Base-by-base conservation (phyloP, 2,797 vertebrate species). In the Apodemus agrarius region DNA sequence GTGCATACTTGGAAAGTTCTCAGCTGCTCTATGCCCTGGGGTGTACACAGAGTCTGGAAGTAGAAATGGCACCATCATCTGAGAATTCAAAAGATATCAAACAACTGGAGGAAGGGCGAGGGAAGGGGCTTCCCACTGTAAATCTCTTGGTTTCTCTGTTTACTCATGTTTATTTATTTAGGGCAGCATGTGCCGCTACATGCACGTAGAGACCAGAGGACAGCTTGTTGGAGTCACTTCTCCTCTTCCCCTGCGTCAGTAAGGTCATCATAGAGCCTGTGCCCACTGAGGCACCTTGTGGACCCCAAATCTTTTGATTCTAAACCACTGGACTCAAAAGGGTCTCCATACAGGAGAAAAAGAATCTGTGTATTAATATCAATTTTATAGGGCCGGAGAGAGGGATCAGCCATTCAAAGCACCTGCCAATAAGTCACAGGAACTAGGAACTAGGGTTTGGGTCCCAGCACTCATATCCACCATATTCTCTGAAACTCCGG, bases 251-350 rank as follows among this genome's bases (percentile, higher is more conserved):
- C 40, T 13, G 16, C 9, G 65, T 84, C 82, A 65, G 65, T 17
- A 10, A 31, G 9, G 26, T 65, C 80, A 46, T 26, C 81, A 43
- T 37, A 84, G 37, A 13, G 16, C 80, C 13, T 59, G 11, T 37
- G 37, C 49, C 17, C 54, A 26, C 54, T 40, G 54, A 81, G 79
- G 10, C 54, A 61, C 80, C 17, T n/a, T 13, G 31, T 26, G 12
- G 54, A 40, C n/a, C 52, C 80, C 22, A 82, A 57, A 82, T 61
- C 57, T 81, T 81, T 37, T 82, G 8, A 29, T 82, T 40, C 22
- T 82, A 82, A 82, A 82, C 88, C 83, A 81, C 37, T 65, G 29
- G 86, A 91, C 67, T 94, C 59, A 69, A 61, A 83, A 75, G 40
- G 4, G 40, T 79, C 83, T 75, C 13, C 21, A 84, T 6, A 43